Evolutionary conservation across 1,140 invertebrate genomes (phyloP), one percentile per base, ranked within the genome.

Genomic region (Tenebrio molitor): DNA sequence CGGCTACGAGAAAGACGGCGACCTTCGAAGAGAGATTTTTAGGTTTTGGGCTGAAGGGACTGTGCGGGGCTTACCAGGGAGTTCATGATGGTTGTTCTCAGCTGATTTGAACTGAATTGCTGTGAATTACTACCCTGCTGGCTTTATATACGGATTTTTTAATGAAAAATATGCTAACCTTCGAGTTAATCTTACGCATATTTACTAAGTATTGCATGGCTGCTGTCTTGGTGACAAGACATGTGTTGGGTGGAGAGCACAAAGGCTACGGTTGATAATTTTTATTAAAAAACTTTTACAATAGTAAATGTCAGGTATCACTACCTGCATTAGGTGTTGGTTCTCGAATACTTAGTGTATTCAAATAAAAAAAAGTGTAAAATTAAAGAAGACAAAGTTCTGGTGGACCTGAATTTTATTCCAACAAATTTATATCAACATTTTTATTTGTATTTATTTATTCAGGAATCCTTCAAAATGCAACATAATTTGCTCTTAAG

Each of bases 61-160:
- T 53, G 15, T 1, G 6, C n/a, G 50, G 21, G 21, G 21, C 76
- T 78, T 78, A 78, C 77, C 77, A 78, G 69, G 65, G 76, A 77
- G 74, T 78, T 77, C 77, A 78, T 78, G 33, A 50, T 44, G 25
- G 8, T 72, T 72, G 71, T 46, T 46, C 63, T 62, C 36, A 63
- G 68, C 42, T 74, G 68, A 29, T 66, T 33, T 15, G 21, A 71
- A 74, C 62, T 71, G 62, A 46, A 71, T 36, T 67, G 41, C 16
- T 42, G 36, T 8, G 5, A n/a, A 39, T 62, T 50, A 36, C 66
- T 2, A 69, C 72, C 71, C 62, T 19, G 14, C 12, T 72, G 34
- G 53, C 16, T 71, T 71, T 74, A 41, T 65, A 64, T 74, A 71
- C 14, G 12, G 23, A 33, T 67, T 66, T 71, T 74, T 67, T 46